Conservation (phyloP, 1,140 invertebrate species). For the Drosophila rufa region DNA sequence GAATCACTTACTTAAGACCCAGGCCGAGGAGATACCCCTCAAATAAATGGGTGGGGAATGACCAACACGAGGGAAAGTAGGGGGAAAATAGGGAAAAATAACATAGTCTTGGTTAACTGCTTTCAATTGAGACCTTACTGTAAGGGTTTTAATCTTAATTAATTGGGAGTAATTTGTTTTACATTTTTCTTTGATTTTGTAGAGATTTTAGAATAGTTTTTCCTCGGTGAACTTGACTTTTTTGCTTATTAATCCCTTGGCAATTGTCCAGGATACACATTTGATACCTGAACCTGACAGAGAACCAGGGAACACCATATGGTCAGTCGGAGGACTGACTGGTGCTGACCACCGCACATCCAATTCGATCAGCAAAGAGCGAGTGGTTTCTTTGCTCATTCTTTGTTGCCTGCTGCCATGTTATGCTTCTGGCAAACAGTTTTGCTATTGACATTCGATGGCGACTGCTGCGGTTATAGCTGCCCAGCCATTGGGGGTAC, state of each 20-base stretch:
- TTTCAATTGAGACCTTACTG: neutral
- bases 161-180: neutral
- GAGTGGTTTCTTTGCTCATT: conserved; percentile 20
- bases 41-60: neutral
- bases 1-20: conserved; percentile 38
- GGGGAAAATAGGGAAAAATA: too few relatives aligned
- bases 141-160: neutral
- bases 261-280: neutral
- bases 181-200: too few relatives aligned
- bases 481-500: neutral
- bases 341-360: neutral
- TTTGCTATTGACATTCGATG: conserved; percentile 76
- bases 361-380: conserved; percentile 21
- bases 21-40: neutral
- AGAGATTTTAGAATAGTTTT: neutral
- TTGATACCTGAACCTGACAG: neutral
- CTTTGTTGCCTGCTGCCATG: conserved; percentile 32
- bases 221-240: neutral
- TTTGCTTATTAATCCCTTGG: too few relatives aligned
- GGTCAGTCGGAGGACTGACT: neutral
- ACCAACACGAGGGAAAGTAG: neutral
- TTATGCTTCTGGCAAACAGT: conserved; percentile 71
- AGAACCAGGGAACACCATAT: neutral
- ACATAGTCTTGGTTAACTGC: too few relatives aligned
- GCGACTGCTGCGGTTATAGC: conserved; percentile 40